Base-by-base conservation (phyloP, 2,797 vertebrate species). In the Acipenser oxyrinchus region DNA sequence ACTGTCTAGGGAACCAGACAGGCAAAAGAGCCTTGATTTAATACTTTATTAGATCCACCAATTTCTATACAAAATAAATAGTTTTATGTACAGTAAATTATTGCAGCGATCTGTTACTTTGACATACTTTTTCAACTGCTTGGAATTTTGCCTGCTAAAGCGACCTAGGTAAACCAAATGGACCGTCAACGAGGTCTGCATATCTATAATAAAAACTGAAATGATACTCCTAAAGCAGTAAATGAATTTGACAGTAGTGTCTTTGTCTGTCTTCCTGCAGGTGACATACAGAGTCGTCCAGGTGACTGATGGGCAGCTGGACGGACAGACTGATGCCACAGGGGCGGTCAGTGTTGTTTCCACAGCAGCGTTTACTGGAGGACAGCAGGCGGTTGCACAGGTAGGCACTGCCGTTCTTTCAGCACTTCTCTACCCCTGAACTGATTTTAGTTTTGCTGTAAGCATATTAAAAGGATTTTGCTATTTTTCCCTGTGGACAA, bases 271-370 rank as follows among this genome's bases (percentile, higher is more conserved):
- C 6, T 6, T 48, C 7, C 51, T 70, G 67, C 81, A 95, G 94
- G 92, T 95, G 78, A 94, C 92, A 1, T 95, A 95, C 78, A 89
- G 90, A 52, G 92, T 94, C 48, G 91, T 94, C 78, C 93, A 93
- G 84, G 91, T 95, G 81, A 91, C 90, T 11, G 93, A 94, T 64
- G 90, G 91, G 83, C 86, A 88, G 68, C 81, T 92, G 60, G 91
- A 94, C 66, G 87, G 89, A 51, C 84, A 89, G 77, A 88, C 90
- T 1, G 92, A 91, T 55, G 75, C 86, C 0, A 79, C 88, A 8
- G 91, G 90, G 68, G 86, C 89, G 5, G 90, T 93, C 77, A 93
- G 92, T 8, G 91, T 94, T 4, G 92, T 94, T 67, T 93, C 93
- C 3, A 83, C 93, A 0, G 80, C 92, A 0, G 86, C 90, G 61